Evolutionary conservation across 2,113 vertebrate species (phyloP).

Genomic region (Cervus canadensis): DNA sequence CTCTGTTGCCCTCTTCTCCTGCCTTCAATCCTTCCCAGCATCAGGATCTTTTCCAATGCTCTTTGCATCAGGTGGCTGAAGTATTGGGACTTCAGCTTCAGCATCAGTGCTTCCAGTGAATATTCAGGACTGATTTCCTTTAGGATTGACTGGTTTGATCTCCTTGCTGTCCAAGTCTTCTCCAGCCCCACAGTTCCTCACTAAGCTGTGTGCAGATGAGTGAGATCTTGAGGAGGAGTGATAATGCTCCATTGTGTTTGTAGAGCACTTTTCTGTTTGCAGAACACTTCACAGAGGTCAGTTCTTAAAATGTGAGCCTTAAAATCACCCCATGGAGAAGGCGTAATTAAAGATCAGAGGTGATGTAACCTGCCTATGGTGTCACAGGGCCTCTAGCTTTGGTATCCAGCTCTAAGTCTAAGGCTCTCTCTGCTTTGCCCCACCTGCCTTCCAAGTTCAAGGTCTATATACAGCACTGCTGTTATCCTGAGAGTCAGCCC

Average conservation of each 20-base stretch:
- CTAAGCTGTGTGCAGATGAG: background rate
- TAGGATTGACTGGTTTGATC: background rate
- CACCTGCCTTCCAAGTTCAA: background rate
- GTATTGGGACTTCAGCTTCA: background rate
- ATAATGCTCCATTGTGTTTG: background rate
- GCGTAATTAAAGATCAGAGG: background rate
- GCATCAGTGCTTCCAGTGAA: background rate
- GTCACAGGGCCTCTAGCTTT: background rate
- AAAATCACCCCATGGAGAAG: background rate
- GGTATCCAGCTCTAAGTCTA: background rate
- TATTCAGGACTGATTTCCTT: background rate
- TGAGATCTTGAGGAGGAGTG: accelerated
- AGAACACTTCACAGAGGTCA: background rate
- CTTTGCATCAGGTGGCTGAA: background rate
- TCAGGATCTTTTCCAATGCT: background rate
- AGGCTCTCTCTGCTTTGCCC: background rate
- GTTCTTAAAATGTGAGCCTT: background rate
- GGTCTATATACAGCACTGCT: background rate
- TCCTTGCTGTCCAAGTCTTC: background rate
- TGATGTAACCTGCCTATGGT: background rate
- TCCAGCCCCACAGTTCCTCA: background rate
- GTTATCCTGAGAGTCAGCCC: background rate
- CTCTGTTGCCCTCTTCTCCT: background rate
- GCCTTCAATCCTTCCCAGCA: background rate
- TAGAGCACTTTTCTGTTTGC: background rate